Conservation (phyloP, 92 coral and sea anemone genomes). For the Bergia puertoricense region DNA sequence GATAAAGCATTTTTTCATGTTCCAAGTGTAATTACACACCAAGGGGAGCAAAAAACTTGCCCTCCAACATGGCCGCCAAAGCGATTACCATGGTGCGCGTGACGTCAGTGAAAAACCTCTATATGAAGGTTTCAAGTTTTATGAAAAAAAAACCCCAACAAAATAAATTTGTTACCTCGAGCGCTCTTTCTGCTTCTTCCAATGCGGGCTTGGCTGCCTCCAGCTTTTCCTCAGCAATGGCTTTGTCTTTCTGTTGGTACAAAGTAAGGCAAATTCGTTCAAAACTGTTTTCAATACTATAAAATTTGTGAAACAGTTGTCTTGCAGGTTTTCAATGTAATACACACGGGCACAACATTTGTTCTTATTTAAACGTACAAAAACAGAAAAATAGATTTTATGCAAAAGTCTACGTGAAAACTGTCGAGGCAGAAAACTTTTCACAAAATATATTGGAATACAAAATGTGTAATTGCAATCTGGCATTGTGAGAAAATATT, state of each 20-base stretch:
- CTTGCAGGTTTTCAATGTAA: neutral
- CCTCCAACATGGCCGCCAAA: too few relatives aligned
- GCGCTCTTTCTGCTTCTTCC: slow-evolving; percentile 94
- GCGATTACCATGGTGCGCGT: too few relatives aligned
- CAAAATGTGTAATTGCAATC: too few relatives aligned
- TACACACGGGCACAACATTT: neutral
- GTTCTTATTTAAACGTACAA: neutral
- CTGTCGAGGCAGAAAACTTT: too few relatives aligned
- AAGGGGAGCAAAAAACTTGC: too few relatives aligned
- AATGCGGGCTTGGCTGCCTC: slow-evolving; percentile 95
- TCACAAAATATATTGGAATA: too few relatives aligned
- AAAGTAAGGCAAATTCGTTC: neutral
- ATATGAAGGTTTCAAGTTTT: neutral
- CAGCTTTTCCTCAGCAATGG: slow-evolving; percentile 86
- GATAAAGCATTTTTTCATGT: too few relatives aligned
- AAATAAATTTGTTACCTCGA: slow-evolving; percentile 63
- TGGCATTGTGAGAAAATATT: too few relatives aligned
- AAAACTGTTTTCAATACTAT: neutral
- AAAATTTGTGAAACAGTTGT: neutral
- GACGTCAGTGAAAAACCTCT: too few relatives aligned
- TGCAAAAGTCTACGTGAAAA: neutral
- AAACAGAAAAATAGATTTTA: too few relatives aligned
- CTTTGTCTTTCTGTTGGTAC: slow-evolving; percentile 84
- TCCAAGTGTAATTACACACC: too few relatives aligned
- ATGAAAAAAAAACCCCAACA: neutral